Percentiles rank a stretch among this genome's conserved stretches.
phyloP scores from a whole-genome alignment of 2,113 vertebrate genomes.

The Erinaceus europaeus region DNA sequence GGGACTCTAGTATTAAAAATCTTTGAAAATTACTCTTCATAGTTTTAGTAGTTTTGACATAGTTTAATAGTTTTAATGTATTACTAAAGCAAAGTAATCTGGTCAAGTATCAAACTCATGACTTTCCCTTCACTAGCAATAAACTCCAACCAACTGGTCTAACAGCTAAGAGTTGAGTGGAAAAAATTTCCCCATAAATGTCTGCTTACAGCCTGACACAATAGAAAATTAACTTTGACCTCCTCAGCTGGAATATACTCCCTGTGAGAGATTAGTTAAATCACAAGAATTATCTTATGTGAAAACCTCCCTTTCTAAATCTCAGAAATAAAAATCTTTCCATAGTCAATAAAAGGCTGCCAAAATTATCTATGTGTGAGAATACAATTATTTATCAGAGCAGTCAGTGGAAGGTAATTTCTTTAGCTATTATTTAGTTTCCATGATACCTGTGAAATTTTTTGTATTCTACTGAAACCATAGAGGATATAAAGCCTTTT shows the following conservation, averaged over 20 bases:
- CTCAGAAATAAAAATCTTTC: constrained; percentile 38
- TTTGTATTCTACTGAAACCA: not conserved
- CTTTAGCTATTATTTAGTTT: not conserved
- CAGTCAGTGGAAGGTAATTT: not conserved
- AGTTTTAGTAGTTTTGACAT: too few species aligned
- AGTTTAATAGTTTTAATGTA: too few species aligned
- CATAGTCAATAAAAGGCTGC: constrained; percentile 2
- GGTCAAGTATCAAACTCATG: constrained; percentile 20
- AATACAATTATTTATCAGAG: not conserved
- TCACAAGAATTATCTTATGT: constrained; percentile 7
- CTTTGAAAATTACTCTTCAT: too few species aligned
- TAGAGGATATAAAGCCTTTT: not conserved
- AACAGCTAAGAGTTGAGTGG: constrained; percentile 7
- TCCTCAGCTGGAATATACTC: not conserved
- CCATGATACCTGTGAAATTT: not conserved
- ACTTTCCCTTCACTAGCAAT: constrained; percentile 39
- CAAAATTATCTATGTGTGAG: not conserved
- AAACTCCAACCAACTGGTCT: constrained; percentile 13
- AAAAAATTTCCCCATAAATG: constrained; percentile 20
- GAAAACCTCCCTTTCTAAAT: not conserved
- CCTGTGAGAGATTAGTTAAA: constrained; percentile 24
- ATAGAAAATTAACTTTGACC: not conserved
- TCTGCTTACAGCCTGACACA: not conserved
- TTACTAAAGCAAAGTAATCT: not conserved
- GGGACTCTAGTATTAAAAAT: too few species aligned